Percentiles rank a stretch among this genome's conserved stretches.
phyloP scores from a whole-genome alignment of 2,888 invertebrate genomes.

The Anoplius nigerrimus region DNA sequence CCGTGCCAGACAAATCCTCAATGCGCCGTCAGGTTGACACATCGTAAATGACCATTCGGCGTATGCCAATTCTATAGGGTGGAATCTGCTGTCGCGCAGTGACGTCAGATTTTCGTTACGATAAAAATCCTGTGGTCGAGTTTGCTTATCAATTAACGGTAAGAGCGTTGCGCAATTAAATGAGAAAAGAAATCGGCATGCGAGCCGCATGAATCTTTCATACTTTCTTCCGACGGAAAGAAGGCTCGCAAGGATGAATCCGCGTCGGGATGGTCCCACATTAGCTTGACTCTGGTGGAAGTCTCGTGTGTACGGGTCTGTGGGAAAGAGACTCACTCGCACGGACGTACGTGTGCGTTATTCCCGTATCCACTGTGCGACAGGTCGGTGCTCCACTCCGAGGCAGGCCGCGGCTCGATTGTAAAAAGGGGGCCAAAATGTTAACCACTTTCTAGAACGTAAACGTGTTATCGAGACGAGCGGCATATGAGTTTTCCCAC shows the following conservation, averaged over 20 bases:
- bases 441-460: conserved; percentile 64
- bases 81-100: too few species aligned
- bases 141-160: too few species aligned
- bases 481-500: conserved; percentile 7
- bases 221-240: neutral
- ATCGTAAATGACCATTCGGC: too few species aligned
- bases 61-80: too few species aligned
- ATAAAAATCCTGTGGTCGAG: too few species aligned
- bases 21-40: too few species aligned
- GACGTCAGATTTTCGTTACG: too few species aligned
- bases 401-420: conserved; percentile 9
- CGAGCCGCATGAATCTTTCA: neutral
- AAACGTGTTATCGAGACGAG: conserved; percentile 3
- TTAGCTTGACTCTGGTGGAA: too few species aligned
- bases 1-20: neutral
- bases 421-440: conserved; percentile 67
- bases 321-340: conserved; percentile 30
- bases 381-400: conserved; percentile 30
- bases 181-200: too few species aligned
- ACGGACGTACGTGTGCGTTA: neutral
- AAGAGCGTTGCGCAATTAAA: too few species aligned
- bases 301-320: conserved; percentile 5
- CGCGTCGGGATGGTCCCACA: neutral
- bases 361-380: conserved; percentile 10
- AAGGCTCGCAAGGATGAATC: neutral